Percentiles rank a stretch among this genome's conserved stretches.
Conservation (phyloP, 2,888 invertebrate species). For the Amblyjoppa proteus region DNA sequence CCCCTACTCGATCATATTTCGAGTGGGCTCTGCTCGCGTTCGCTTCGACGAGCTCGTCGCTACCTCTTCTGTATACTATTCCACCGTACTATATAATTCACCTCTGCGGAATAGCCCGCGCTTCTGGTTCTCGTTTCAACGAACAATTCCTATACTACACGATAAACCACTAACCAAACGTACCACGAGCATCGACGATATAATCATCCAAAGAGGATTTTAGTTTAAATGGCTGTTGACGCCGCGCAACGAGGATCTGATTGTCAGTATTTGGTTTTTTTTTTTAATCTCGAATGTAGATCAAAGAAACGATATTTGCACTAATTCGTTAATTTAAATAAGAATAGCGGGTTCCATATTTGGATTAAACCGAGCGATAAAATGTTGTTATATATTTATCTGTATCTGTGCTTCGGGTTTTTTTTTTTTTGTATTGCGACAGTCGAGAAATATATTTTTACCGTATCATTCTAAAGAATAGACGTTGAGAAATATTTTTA, state of each 20-base stretch:
- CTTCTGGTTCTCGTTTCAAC: constrained; percentile 7
- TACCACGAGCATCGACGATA: constrained; percentile 43
- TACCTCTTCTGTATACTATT: constrained; percentile 47
- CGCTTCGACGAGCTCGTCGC: constrained; percentile 55
- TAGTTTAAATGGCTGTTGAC: constrained; percentile 2
- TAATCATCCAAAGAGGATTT: constrained; percentile 38
- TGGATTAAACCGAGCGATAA: too few relatives aligned
- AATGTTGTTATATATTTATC: too few relatives aligned
- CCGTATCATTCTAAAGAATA: too few relatives aligned
- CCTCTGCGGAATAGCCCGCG: neutral
- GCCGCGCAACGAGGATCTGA: neutral
- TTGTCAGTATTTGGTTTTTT: neutral
- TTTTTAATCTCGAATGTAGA: neutral
- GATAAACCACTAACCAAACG: constrained; percentile 62
- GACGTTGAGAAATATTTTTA: too few relatives aligned
- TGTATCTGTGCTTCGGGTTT: too few relatives aligned
- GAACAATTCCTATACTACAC: constrained; percentile 46
- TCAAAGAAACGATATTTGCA: neutral
- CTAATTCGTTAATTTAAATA: too few relatives aligned
- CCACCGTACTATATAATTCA: constrained; percentile 39
- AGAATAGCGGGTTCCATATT: too few relatives aligned
- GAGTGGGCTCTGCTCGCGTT: constrained; percentile 62
- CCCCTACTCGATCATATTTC: constrained; percentile 73
- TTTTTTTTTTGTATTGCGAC: too few relatives aligned
- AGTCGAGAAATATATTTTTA: too few relatives aligned